Evolutionary conservation across 2,888 invertebrate species (phyloP).

Genomic region (Heterodera filipjevi): DNA sequence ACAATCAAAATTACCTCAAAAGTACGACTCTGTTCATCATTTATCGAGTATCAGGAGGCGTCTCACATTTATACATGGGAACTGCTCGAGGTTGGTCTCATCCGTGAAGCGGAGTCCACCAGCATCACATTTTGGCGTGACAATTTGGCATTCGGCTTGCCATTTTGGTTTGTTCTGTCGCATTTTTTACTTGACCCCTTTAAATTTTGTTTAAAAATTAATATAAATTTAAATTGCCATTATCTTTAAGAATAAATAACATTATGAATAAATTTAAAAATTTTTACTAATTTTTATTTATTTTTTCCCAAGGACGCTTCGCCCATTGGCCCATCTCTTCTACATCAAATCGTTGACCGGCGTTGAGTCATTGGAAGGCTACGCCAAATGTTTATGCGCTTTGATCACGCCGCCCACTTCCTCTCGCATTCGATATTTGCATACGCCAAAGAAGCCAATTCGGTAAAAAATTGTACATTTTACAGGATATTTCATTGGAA

Average conservation of each 20-base stretch:
- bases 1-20: neutral
- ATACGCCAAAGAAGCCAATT: constrained; percentile 23
- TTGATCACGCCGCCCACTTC: constrained; percentile 31
- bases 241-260: neutral
- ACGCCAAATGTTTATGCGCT: constrained; percentile 30
- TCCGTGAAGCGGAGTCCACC: constrained; percentile 30
- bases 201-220: too few relatives aligned
- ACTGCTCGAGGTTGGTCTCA: constrained; percentile 24
- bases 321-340: constrained; percentile 28
- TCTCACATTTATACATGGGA: constrained; percentile 23
- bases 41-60: constrained; percentile 31
- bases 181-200: neutral
- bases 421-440: constrained; percentile 21
- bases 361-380: constrained; percentile 25
- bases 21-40: constrained; percentile 29
- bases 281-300: neutral
- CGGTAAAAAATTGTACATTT: neutral
- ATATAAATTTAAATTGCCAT: too few relatives aligned
- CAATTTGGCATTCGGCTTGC: constrained; percentile 28
- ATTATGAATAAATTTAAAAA: too few relatives aligned
- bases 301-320: constrained; percentile 19
- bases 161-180: constrained; percentile 12
- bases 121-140: constrained; percentile 28
- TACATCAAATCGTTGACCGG: constrained; percentile 29
- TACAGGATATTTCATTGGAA: neutral